Conservation (phyloP, 2,797 vertebrate genomes). For the Spea hammondii region DNA sequence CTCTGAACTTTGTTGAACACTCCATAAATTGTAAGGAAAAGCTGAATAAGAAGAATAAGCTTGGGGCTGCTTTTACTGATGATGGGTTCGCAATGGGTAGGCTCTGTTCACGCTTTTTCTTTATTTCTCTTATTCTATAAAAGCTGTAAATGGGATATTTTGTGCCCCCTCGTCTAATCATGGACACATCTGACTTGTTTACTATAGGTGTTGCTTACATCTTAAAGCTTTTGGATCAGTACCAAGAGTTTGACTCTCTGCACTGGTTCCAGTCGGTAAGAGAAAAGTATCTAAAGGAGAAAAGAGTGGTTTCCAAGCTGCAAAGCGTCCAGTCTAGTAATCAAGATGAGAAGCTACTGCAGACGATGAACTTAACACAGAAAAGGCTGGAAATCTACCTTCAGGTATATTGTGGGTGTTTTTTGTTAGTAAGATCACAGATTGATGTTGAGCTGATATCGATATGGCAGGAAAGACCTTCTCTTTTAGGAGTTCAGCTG, state of each 20-base stretch:
- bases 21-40: conserved; percentile 98
- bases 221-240: conserved; percentile 95
- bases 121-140: neutral
- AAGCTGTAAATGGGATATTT: neutral
- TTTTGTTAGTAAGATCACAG: no score
- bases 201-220: conserved; percentile 93
- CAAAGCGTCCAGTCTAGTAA: conserved; percentile 85
- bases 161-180: no score
- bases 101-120: neutral
- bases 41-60: conserved; percentile 97
- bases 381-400: conserved; percentile 92
- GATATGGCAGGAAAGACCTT: no score
- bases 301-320: conserved; percentile 89
- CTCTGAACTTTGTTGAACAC: conserved; percentile 96
- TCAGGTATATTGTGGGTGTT: conserved; percentile 72
- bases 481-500: no score
- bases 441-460: no score
- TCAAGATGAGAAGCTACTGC: conserved; percentile 94
- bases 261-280: conserved; percentile 98
- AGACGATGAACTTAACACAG: conserved; percentile 98
- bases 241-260: conserved; percentile 96
- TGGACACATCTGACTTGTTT: conserved; percentile 36
- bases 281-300: conserved; percentile 93
- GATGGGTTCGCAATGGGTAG: conserved; percentile 98
- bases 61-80: conserved; percentile 93